Percentiles rank a stretch among this genome's conserved stretches.
phyloP scores from a whole-genome alignment of 2,797 vertebrate genomes.

The Pipistrellus kuhlii region DNA sequence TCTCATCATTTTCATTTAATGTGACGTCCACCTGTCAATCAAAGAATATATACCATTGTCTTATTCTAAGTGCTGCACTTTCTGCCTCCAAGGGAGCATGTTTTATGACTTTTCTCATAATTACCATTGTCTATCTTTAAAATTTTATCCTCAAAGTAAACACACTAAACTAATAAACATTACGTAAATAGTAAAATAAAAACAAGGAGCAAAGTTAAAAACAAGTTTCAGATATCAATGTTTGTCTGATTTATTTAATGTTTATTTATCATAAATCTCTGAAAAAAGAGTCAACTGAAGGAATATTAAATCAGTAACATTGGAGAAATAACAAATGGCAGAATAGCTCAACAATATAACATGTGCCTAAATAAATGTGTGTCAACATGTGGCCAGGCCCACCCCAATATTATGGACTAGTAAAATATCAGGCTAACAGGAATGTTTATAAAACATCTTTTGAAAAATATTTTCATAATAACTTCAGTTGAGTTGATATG shows the following conservation, averaged over 20 bases:
- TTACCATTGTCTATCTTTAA: slow-evolving; percentile 84
- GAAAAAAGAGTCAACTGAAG: slow-evolving; percentile 22
- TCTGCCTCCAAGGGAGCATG: slow-evolving; percentile 79
- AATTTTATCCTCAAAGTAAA: slow-evolving; percentile 84
- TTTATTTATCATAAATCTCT: slow-evolving; percentile 71
- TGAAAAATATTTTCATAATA: slow-evolving; percentile 59
- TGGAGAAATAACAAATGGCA: slow-evolving; percentile 8
- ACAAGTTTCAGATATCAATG: slow-evolving; percentile 55
- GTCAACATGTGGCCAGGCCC: neutral
- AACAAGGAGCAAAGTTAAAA: slow-evolving; percentile 69
- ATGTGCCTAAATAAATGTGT: neutral
- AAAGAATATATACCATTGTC: slow-evolving; percentile 87
- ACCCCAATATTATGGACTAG: neutral
- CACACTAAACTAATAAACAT: slow-evolving; percentile 70
- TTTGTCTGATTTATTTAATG: slow-evolving; percentile 74
- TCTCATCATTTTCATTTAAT: slow-evolving; percentile 96
- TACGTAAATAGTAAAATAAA: slow-evolving; percentile 74
- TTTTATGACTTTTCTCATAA: slow-evolving; percentile 84
- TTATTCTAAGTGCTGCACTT: slow-evolving; percentile 86
- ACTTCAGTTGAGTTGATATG: slow-evolving; percentile 64
- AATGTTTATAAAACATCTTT: slow-evolving; percentile 11
- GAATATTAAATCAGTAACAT: slow-evolving; percentile 1
- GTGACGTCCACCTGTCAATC: slow-evolving; percentile 96
- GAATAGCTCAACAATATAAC: neutral
- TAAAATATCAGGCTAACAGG: neutral